Evolutionary conservation across 2,797 vertebrate genomes (phyloP), one percentile per base, ranked within the genome.

Genomic region (Threskiornis aethiopicus): DNA sequence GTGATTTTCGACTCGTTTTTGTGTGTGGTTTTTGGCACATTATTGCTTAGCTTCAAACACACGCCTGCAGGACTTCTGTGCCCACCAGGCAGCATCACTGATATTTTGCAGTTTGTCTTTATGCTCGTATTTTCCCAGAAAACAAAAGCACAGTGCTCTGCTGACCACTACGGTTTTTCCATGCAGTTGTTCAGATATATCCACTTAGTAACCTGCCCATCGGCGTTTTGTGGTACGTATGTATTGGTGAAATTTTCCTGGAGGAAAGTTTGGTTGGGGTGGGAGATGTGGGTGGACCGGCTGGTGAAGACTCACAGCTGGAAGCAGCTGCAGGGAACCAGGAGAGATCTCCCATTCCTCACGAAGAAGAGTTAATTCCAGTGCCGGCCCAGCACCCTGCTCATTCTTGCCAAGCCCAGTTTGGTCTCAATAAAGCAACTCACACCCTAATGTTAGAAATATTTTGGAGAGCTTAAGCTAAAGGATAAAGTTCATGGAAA

Each of bases 41-140:
- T 97, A 98, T 97, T 97, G 97, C 97, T 97, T 93, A 52, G 82
- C 91, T 97, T 91, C 72, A 52, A 64, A 95, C 24, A 44, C 83
- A 84, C 3, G 1, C 75, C 90, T 83, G 90, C 83, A 89, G 95
- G 97, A 57, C 81, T 94, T 85, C 88, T 94, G 92, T 84, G 84
- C 70, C 90, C 87, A 83, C 76, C 54, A 71, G 89, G 92, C 89
- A 81, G 69, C n/a, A 22, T 87, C 75, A 65, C 59, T 39, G 46
- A 90, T 49, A 82, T 86, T 93, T 44, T 42, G 84, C 54, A 52
- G 41, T 88, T 89, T 84, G 26, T 62, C 69, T 93, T 75, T 47
- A 81, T 64, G 65, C 33, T 39, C 0, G 0, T 41, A 14, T 66
- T 91, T 75, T 66, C 82, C 83, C 86, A 81, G 82, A 89, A 89